phyloP scores from a whole-genome alignment of 2,888 invertebrate species.

The Papilio gigon region DNA sequence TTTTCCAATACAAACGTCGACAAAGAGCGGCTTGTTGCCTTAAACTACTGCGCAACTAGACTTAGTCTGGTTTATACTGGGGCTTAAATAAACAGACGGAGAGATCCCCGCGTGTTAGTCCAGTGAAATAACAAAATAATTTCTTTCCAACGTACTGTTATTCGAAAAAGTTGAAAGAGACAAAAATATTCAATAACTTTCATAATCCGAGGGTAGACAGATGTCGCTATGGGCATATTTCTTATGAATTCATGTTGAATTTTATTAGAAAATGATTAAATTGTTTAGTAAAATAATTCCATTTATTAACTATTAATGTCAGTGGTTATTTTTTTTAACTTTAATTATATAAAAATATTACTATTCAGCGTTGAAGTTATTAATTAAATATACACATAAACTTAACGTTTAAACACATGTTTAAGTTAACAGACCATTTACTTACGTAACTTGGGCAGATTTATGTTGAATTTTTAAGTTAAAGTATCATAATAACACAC shows the following conservation, averaged over 20 bases:
- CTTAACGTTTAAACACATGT: neutral
- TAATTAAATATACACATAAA: too few relatives aligned
- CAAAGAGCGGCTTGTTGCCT: constrained; percentile 61
- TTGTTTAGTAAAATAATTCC: too few relatives aligned
- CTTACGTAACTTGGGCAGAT: constrained; percentile 3
- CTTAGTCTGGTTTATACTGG: constrained; percentile 18
- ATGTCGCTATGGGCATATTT: too few relatives aligned
- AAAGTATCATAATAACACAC: constrained; percentile 22
- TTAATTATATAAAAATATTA: too few relatives aligned
- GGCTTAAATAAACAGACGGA: constrained; percentile 17
- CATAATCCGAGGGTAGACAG: too few relatives aligned
- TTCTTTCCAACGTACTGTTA: neutral
- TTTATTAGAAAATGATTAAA: too few relatives aligned
- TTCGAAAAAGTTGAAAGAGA: neutral
- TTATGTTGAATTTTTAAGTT: constrained; percentile 18
- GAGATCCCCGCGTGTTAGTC: constrained; percentile 39
- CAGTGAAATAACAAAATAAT: constrained; percentile 41
- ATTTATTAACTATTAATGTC: too few relatives aligned
- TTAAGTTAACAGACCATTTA: neutral
- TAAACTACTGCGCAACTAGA: constrained; percentile 49
- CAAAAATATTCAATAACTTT: too few relatives aligned
- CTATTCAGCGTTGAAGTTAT: too few relatives aligned
- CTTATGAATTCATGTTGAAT: too few relatives aligned
- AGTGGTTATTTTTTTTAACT: too few relatives aligned
- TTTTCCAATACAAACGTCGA: constrained; percentile 65